These are phyloP conservation scores for Eupsilia transversa DNA, from an alignment of 2,888 invertebrate genomes.

Conservation along the genomic window DNA sequence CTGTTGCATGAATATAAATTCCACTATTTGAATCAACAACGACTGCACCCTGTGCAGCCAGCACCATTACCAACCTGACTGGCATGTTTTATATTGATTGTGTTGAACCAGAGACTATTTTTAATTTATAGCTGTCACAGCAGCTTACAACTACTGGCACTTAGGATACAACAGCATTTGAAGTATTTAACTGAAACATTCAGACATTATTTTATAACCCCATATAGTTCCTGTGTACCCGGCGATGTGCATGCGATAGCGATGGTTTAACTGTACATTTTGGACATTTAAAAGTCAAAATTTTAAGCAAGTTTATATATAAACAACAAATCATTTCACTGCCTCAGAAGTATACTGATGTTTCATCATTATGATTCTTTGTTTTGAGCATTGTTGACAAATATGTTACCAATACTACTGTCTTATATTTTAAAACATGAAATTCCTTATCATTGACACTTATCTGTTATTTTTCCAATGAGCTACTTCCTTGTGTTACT, in stretches of 20 bases:
- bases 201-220: neutral
- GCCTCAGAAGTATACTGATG: neutral
- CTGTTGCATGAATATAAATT: neutral
- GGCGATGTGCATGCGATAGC: too few species aligned
- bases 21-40: neutral
- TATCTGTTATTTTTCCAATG: conserved; percentile 20
- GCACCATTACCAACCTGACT: neutral
- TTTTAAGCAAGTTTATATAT: neutral
- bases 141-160: neutral
- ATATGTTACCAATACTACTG: neutral
- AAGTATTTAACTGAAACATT: neutral
- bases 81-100: neutral
- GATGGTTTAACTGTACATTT: neutral
- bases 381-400: neutral
- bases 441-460: conserved; percentile 23
- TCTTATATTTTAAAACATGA: conserved; percentile 5
- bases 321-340: neutral
- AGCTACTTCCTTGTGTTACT: conserved; percentile 19
- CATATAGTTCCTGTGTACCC: neutral
- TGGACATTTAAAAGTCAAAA: neutral
- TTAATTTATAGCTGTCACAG: neutral
- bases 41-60: neutral
- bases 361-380: neutral
- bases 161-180: neutral
- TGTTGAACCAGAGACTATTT: neutral